Evolutionary conservation across 2,797 vertebrate genomes (phyloP).

Genomic region (Epinephelus coioides): DNA sequence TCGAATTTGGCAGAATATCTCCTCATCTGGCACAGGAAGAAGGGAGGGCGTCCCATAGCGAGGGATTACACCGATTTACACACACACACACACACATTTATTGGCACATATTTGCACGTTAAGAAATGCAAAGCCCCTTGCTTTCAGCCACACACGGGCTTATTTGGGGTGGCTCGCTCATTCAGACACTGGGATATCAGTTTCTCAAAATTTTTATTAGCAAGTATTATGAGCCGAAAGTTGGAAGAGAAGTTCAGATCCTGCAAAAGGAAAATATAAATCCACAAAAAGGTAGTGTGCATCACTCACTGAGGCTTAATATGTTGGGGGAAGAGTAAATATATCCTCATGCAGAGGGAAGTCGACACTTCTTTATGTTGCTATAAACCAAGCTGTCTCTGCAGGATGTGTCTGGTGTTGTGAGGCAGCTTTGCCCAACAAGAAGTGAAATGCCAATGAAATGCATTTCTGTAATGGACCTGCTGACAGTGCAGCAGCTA

Average conservation of each 20-base stretch:
- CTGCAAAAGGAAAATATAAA: not conserved
- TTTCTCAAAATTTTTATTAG: constrained; percentile 55
- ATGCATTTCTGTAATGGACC: constrained; percentile 67
- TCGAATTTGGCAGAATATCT: constrained; percentile 80
- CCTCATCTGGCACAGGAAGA: constrained; percentile 83
- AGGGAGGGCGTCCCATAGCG: constrained; percentile 78
- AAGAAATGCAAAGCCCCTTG: constrained; percentile 61
- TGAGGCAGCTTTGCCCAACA: constrained; percentile 55
- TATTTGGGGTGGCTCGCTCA: constrained; percentile 21
- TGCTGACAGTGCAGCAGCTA: constrained; percentile 73
- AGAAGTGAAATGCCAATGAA: constrained; percentile 69
- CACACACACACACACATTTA: constrained; percentile 58
- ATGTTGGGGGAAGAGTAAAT: constrained; percentile 28
- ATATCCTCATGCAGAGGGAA: constrained; percentile 21
- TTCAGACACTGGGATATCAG: constrained; percentile 37
- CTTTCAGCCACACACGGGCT: constrained; percentile 58
- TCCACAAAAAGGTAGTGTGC: not conserved
- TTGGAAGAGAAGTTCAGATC: not conserved
- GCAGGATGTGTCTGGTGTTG: constrained; percentile 52
- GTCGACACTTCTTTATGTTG: constrained; percentile 47
- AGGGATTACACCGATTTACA: constrained; percentile 83
- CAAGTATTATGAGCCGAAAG: constrained; percentile 21
- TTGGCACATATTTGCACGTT: constrained; percentile 63
- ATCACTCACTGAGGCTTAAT: constrained; percentile 24
- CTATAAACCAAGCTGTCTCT: constrained; percentile 52